Conservation (phyloP, 2,888 invertebrate species). For the Drosophila greeni region DNA sequence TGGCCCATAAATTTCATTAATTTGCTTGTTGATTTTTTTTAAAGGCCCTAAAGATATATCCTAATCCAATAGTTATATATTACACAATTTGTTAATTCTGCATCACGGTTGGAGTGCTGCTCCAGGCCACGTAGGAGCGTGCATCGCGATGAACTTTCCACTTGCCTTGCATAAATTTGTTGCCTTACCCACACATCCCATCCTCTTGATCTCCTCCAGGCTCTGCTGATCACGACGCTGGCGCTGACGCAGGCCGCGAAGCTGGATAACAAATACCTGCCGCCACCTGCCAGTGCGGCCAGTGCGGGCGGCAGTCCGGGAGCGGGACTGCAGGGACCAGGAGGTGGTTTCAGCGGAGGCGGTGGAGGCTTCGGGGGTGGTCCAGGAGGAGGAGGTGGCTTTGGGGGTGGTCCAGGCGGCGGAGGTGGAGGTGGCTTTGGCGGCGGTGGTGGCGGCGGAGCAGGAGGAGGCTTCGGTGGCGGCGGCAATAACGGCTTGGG, state of each 20-base stretch:
- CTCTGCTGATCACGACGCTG: constrained; percentile 78
- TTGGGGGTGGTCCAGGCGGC: constrained; percentile 67
- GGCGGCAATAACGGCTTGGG: constrained; percentile 77
- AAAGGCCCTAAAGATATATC: neutral
- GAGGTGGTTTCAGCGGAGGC: constrained; percentile 71
- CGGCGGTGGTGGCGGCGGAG: constrained; percentile 64
- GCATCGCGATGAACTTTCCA: constrained; percentile 60
- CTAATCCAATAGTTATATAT: neutral
- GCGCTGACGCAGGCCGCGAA: constrained; percentile 79
- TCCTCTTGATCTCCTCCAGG: constrained; percentile 74
- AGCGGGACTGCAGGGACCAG: constrained; percentile 69
- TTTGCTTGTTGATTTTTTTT: neutral
- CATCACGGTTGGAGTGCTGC: neutral
- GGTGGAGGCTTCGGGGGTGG: no score
- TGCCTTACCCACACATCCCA: constrained; percentile 22
- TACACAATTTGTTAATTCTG: constrained; percentile 1
- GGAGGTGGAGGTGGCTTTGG: constrained; percentile 66
- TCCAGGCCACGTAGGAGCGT: constrained; percentile 42
- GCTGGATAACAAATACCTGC: constrained; percentile 82
- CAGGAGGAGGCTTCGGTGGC: constrained; percentile 63
- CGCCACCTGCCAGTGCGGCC: constrained; percentile 80
- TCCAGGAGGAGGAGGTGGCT: constrained; percentile 60
- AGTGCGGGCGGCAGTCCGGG: constrained; percentile 79
- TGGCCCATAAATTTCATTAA: neutral
- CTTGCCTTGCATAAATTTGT: constrained; percentile 51